A percentile compares a stretch with the other conserved stretches of the same genome.
phyloP scores from a whole-genome alignment of 2,113 vertebrate species.

The Etheostoma spectabile region DNA sequence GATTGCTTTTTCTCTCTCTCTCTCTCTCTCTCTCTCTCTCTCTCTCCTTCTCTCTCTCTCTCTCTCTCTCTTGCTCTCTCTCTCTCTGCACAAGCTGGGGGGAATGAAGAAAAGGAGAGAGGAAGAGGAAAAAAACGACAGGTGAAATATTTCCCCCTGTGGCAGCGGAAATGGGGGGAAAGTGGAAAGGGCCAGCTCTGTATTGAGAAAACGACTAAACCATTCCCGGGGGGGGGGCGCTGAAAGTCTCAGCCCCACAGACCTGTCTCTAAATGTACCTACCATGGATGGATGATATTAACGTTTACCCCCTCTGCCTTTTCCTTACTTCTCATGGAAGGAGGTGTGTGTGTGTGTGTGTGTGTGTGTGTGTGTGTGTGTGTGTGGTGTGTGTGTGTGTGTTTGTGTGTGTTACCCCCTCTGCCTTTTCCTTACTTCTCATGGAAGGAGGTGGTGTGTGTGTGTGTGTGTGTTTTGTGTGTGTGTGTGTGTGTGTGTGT shows the following conservation, averaged over 20 bases:
- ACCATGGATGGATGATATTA: slow-evolving; percentile 74
- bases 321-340: slow-evolving; percentile 50
- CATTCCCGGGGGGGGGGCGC: slow-evolving; percentile 68
- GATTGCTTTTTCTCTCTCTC: slow-evolving; percentile 54
- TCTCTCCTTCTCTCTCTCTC: slow-evolving; percentile 15
- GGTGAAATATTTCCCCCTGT: slow-evolving; percentile 78
- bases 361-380: slow-evolving; percentile 36
- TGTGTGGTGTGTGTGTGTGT: slow-evolving; percentile 28
- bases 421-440: not conserved
- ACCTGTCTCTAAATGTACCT: slow-evolving; percentile 64
- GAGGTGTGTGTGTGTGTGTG: slow-evolving; percentile 27
- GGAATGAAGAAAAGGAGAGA: slow-evolving; percentile 35
- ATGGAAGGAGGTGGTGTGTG: not conserved
- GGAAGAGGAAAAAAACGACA: slow-evolving; percentile 57
- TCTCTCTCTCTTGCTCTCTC: slow-evolving; percentile 26
- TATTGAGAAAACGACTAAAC: slow-evolving; percentile 77
- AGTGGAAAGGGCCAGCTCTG: slow-evolving; percentile 66
- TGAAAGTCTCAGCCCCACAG: slow-evolving; percentile 56
- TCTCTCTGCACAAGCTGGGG: slow-evolving; percentile 44
- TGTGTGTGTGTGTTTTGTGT: slow-evolving; percentile 19
- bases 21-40: slow-evolving; percentile 15
- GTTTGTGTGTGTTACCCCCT: slow-evolving; percentile 43
- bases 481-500: slow-evolving; percentile 21
- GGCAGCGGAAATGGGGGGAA: slow-evolving; percentile 74
- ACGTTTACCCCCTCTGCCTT: slow-evolving; percentile 60